Percentiles rank a stretch among this genome's conserved stretches.
phyloP scores from a whole-genome alignment of 2,113 vertebrate genomes.

The Progne subis region DNA sequence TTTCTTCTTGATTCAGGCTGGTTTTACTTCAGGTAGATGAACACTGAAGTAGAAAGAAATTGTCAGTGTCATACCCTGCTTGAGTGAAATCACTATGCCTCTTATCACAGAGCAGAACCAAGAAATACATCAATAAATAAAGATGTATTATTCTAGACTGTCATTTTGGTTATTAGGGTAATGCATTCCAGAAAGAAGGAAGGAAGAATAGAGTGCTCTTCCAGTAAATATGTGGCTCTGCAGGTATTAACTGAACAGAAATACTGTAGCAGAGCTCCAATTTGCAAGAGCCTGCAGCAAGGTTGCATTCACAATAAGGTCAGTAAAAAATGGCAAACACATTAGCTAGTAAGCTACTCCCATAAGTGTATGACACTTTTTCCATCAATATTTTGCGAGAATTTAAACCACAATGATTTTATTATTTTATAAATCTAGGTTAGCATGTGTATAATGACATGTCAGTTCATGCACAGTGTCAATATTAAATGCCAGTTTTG shows the following conservation, averaged over 20 bases:
- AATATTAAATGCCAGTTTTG: conserved; percentile 35
- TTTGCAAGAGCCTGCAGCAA: conserved; percentile 68
- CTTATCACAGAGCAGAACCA: conserved; percentile 36
- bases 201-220: conserved; percentile 31
- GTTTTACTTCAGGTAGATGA: background rate
- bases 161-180: conserved; percentile 50
- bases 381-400: conserved; percentile 36
- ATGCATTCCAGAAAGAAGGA: conserved; percentile 53
- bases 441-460: conserved; percentile 46
- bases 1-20: background rate
- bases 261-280: conserved; percentile 31
- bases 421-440: conserved; percentile 58
- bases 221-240: conserved; percentile 24
- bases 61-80: background rate
- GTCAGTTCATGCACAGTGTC: background rate
- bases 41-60: conserved; percentile 5
- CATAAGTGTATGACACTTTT: background rate
- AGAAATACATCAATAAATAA: conserved; percentile 30
- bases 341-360: conserved; percentile 39
- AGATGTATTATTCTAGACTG: conserved; percentile 47
- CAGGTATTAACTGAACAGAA: conserved; percentile 39
- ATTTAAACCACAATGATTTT: conserved; percentile 31
- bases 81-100: conserved; percentile 9
- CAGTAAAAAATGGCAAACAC: conserved; percentile 49
- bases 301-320: conserved; percentile 64